Evolutionary conservation across 2,113 vertebrate species (phyloP).

Genomic region (Poeciliopsis turrubarensis): DNA sequence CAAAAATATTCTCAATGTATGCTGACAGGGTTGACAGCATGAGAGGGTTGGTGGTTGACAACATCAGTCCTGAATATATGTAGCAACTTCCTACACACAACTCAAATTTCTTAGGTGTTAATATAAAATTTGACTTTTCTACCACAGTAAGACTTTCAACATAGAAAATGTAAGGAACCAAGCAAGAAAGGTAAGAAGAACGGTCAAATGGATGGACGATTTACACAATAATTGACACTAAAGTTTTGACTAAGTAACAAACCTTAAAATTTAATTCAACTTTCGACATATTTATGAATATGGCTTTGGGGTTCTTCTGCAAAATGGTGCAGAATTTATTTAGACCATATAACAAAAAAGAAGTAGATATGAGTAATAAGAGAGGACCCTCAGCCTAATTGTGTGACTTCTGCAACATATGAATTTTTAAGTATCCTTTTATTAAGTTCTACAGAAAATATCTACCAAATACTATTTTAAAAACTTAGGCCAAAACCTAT

Average conservation of each 20-base stretch:
- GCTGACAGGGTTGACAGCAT: background rate
- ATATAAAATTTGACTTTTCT: no score
- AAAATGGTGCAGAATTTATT: background rate
- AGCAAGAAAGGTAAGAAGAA: background rate
- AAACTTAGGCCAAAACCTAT: background rate
- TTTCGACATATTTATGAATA: no score
- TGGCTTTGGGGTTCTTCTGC: no score
- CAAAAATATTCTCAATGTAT: background rate
- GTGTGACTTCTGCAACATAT: background rate
- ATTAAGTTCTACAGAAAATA: background rate
- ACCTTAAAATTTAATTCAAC: no score
- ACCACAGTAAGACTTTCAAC: no score
- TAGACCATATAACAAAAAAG: background rate
- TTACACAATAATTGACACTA: no score
- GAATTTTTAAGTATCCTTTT: background rate
- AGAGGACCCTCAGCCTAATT: background rate
- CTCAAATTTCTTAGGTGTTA: background rate
- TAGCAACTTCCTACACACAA: background rate
- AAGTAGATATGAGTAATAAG: background rate
- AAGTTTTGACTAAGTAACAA: no score
- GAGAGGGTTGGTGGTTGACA: conserved; percentile 43
- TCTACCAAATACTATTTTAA: no score
- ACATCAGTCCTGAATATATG: conserved; percentile 53
- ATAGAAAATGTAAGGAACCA: background rate
- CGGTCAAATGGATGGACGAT: no score